Conservation (phyloP, 2,888 invertebrate species). For the Drosophila buzzatii region DNA sequence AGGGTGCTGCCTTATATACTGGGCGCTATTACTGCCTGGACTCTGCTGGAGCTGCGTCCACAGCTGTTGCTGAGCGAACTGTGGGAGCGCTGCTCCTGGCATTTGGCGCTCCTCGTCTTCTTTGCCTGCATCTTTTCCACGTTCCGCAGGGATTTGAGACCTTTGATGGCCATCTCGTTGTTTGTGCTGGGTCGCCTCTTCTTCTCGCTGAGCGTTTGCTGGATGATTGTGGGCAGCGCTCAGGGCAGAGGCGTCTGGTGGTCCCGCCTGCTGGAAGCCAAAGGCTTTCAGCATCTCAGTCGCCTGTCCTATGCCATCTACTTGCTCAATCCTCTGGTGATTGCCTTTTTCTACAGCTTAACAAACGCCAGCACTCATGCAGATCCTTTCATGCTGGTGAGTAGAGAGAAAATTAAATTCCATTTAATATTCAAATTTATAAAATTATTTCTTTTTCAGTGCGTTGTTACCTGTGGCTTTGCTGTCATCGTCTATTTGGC, state of each 20-base stretch:
- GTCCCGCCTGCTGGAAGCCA: constrained; percentile 83
- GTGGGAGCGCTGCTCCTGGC: constrained; percentile 82
- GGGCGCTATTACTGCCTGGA: constrained; percentile 86
- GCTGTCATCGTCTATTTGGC: constrained; percentile 82
- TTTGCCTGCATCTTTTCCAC: constrained; percentile 84
- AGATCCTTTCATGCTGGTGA: constrained; percentile 85
- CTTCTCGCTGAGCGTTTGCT: constrained; percentile 87
- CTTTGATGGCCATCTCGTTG: constrained; percentile 85
- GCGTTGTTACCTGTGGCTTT: constrained; percentile 82
- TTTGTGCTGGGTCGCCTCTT: constrained; percentile 86
- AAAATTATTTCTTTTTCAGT: constrained; percentile 51
- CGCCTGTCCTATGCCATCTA: constrained; percentile 87
- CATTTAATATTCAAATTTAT: not conserved
- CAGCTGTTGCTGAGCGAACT: constrained; percentile 68
- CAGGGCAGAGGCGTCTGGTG: constrained; percentile 86
- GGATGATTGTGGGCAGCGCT: constrained; percentile 87
- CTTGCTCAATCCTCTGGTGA: constrained; percentile 87
- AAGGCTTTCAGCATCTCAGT: constrained; percentile 85
- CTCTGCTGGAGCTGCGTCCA: constrained; percentile 78
- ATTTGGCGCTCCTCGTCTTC: constrained; percentile 79
- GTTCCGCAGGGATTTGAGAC: constrained; percentile 84
- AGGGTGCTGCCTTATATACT: constrained; percentile 86
- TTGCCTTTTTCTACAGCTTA: constrained; percentile 85
- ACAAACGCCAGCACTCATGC: constrained; percentile 83
- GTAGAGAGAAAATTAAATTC: constrained; percentile 11